Conservation (phyloP, 2,888 invertebrate genomes). For the Rhorus exstirpatorius region DNA sequence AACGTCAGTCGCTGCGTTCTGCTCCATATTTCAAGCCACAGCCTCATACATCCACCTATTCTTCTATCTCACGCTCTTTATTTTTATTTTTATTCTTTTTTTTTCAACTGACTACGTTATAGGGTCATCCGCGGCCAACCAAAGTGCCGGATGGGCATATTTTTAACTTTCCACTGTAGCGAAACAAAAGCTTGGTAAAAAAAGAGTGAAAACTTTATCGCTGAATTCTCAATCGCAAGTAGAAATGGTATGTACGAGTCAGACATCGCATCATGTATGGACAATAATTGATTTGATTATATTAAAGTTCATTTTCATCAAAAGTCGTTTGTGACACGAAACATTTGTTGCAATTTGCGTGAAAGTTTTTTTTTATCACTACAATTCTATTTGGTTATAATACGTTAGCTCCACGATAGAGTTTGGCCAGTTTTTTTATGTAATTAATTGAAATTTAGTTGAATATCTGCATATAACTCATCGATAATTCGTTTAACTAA, state of each 20-base stretch:
- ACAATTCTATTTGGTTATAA: no score
- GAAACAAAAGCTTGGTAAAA: constrained; percentile 19
- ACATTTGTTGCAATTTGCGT: no score
- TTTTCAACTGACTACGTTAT: constrained; percentile 38
- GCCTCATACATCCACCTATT: constrained; percentile 66
- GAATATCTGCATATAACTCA: no score
- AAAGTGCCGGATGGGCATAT: constrained; percentile 28
- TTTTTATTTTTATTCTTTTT: constrained; percentile 50
- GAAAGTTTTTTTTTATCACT: no score
- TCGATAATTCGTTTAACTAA: no score
- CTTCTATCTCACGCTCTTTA: constrained; percentile 42
- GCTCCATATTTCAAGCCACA: constrained; percentile 79
- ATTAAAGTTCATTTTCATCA: background rate
- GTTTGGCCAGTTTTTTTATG: no score
- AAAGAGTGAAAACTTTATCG: constrained; percentile 6
- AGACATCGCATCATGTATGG: background rate
- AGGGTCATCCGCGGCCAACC: constrained; percentile 42
- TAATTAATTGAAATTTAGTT: no score
- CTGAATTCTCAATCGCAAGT: background rate
- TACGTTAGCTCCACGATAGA: no score
- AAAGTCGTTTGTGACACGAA: no score
- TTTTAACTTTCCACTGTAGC: constrained; percentile 26
- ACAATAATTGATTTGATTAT: background rate
- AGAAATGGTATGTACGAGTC: constrained; percentile 1
- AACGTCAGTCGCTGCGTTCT: constrained; percentile 80